These are phyloP conservation scores for Celastrina argiolus DNA, from an alignment of 2,888 invertebrate genomes.

Conservation along the genomic window DNA sequence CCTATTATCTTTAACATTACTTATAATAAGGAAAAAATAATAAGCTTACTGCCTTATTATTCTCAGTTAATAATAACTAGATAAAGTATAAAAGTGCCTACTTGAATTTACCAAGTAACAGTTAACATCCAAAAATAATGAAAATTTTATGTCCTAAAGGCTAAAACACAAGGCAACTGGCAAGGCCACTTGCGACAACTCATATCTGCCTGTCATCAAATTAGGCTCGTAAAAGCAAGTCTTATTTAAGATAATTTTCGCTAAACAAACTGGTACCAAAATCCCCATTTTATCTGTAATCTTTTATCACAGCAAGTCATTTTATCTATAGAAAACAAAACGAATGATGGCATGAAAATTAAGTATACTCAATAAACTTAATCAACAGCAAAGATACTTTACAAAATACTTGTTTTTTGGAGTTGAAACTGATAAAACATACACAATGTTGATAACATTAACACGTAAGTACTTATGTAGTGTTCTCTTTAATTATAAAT, in stretches of 20 bases:
- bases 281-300: background rate
- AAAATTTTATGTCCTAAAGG: too few relatives aligned
- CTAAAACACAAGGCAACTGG: background rate
- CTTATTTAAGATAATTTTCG: slow-evolving; percentile 1
- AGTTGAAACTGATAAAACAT: slow-evolving; percentile 1
- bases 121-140: too few relatives aligned
- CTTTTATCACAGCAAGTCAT: background rate
- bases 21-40: too few relatives aligned
- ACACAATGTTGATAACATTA: background rate
- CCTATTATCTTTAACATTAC: too few relatives aligned
- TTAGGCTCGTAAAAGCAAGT: background rate
- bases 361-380: background rate
- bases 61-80: too few relatives aligned
- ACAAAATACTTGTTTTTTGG: background rate
- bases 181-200: background rate
- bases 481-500: too few relatives aligned
- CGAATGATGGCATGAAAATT: background rate
- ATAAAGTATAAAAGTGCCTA: too few relatives aligned
- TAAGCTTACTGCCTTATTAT: too few relatives aligned
- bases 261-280: slow-evolving; percentile 1
- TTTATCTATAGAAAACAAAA: background rate
- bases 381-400: background rate
- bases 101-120: too few relatives aligned
- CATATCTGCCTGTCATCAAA: background rate
- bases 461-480: background rate